Base-by-base conservation (phyloP, 92 coral and sea anemone genomes). In the Zoanthus solanderi region DNA sequence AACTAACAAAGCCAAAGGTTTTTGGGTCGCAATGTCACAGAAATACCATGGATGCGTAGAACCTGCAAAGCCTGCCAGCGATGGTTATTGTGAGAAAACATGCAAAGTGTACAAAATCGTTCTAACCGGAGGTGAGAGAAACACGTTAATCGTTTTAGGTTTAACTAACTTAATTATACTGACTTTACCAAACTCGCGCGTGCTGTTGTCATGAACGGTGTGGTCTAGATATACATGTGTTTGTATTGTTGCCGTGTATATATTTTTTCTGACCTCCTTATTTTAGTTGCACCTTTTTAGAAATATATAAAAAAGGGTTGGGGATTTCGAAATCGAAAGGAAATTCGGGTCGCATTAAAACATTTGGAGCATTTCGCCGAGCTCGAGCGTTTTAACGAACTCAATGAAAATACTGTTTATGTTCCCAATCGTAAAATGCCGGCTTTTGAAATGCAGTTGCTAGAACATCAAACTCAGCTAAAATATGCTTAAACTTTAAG, bases 41-140 rank as follows among this genome's bases (percentile, higher is more conserved):
- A 31, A 7, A 30, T 16, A 63, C 11, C 52, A 57, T 17, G 29
- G 16, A 6, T 11, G 14, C 50, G 15, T 30, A 23, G 83, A 5
- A 32, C 63, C 65, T 66, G 75, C 46, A 15, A 68, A 81, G n/a
- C 15, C 66, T 45, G 8, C 15, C 46, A 81, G 48, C 60, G 85
- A 53, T 34, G 44, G 18, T 32, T 28, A 46, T 52, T 60, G 63
- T 30, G 61, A 81, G 66, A 12, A 66, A 47, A 12, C 60, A 42
- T 78, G 79, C 9, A 93, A 88, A 88, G 91, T 97, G 50, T 97
- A 97, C 79, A 96, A 93, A 76, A 95, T 97, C 48, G 98, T 90
- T 42, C 69, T 97, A 47, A 97, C 98, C 47, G 99, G 99, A 94
- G 99, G 98, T 95, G 83, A 58, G 98, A 44, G 17, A 10, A 69